Conservation (phyloP, 2,113 vertebrate genomes). For the Chaetorhynchus papuensis region DNA sequence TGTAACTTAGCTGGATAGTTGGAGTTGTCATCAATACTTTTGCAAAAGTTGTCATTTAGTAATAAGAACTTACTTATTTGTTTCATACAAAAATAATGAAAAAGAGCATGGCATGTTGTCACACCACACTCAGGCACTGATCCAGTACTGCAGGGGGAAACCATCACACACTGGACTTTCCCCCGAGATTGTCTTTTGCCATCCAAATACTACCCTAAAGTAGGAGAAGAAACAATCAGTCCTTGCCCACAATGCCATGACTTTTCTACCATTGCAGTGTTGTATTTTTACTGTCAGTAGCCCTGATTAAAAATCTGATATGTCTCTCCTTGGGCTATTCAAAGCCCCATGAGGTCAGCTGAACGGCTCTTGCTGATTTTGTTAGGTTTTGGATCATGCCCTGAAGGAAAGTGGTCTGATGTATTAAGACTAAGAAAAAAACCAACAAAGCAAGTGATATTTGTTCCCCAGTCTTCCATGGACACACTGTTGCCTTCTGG, state of each 20-base stretch:
- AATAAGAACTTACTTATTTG: not conserved
- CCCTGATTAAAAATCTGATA: not conserved
- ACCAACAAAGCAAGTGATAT: not conserved
- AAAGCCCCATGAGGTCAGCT: not conserved
- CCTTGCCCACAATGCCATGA: not conserved
- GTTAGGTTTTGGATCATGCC: not conserved
- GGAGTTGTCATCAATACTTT: not conserved
- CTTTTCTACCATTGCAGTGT: not conserved
- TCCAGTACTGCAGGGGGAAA: not conserved
- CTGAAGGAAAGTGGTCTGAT: not conserved
- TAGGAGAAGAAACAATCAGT: not conserved
- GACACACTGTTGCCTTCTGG: not conserved
- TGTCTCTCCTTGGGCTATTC: not conserved
- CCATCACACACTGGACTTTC: not conserved
- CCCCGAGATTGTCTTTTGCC: not conserved
- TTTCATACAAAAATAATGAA: not conserved
- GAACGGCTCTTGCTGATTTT: not conserved
- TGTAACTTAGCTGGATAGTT: not conserved
- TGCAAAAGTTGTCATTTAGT: not conserved
- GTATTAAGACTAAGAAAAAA: not conserved
- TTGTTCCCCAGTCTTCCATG: not conserved
- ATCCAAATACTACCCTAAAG: not conserved
- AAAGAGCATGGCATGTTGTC: not conserved
- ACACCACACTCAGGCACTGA: not conserved
- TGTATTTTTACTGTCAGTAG: not conserved